phyloP scores from a whole-genome alignment of 1,140 invertebrate species.

The Bombus polaris region DNA sequence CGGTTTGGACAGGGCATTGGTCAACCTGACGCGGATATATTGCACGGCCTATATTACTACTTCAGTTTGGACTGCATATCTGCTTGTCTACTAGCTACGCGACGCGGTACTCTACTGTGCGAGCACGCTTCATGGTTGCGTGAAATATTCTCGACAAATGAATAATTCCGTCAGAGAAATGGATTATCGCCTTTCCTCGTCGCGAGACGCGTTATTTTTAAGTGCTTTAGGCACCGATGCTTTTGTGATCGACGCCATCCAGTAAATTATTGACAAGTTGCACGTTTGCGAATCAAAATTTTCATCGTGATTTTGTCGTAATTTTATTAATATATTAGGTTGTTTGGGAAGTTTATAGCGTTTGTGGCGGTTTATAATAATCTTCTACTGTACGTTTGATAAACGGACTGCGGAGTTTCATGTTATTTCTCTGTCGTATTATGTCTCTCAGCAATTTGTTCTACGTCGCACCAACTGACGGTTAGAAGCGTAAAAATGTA shows the following conservation, averaged over 20 bases:
- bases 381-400: not conserved
- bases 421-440: no score
- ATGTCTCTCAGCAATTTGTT: no score
- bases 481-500: no score
- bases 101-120: not conserved
- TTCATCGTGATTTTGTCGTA: not conserved
- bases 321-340: not conserved
- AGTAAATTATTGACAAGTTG: not conserved
- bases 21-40: slow-evolving; percentile 71
- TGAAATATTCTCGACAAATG: slow-evolving; percentile 36
- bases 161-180: slow-evolving; percentile 22
- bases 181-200: not conserved
- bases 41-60: slow-evolving; percentile 68
- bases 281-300: not conserved
- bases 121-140: slow-evolving; percentile 3
- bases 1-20: slow-evolving; percentile 68
- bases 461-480: no score
- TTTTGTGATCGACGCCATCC: not conserved
- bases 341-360: not conserved
- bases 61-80: slow-evolving; percentile 63
- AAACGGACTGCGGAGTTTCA: no score
- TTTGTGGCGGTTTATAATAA: not conserved
- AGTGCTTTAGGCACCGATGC: not conserved
- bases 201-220: not conserved
- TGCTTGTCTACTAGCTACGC: slow-evolving; percentile 33